Conservation (phyloP, 2,888 invertebrate genomes). For the Phyllotreta cruciferae region DNA sequence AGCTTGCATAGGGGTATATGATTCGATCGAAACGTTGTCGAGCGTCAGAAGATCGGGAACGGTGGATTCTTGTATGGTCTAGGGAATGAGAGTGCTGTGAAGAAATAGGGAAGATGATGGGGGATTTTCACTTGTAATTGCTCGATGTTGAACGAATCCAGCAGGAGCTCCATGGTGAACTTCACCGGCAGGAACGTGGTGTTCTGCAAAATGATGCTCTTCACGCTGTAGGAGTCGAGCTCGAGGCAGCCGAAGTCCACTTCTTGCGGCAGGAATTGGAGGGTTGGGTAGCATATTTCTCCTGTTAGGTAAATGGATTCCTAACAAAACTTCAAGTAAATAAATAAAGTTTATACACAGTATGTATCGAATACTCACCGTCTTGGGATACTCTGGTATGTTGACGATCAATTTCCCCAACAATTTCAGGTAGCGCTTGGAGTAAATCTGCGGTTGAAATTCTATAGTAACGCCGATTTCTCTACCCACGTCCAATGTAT, state of each 20-base stretch:
- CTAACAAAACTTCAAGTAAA: no score
- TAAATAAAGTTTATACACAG: no score
- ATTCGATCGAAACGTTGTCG: no score
- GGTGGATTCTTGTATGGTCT: no score
- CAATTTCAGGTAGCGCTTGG: slow-evolving; percentile 46
- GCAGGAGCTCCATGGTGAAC: slow-evolving; percentile 55
- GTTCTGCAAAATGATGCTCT: slow-evolving; percentile 63
- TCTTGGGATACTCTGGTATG: slow-evolving; percentile 58
- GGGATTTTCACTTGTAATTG: slow-evolving; percentile 26
- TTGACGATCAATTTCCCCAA: slow-evolving; percentile 52
- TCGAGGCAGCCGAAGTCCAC: slow-evolving; percentile 70
- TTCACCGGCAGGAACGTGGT: slow-evolving; percentile 62
- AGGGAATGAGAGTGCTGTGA: no score
- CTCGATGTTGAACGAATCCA: slow-evolving; percentile 29
- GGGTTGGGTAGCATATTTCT: slow-evolving; percentile 73
- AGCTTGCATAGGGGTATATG: no score
- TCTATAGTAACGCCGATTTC: slow-evolving; percentile 31
- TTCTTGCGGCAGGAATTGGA: slow-evolving; percentile 64
- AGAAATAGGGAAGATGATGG: neutral
- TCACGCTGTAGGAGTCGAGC: slow-evolving; percentile 56
- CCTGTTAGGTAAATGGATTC: slow-evolving; percentile 69
- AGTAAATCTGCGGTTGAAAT: slow-evolving; percentile 43
- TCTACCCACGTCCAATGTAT: slow-evolving; percentile 13
- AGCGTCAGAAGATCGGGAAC: no score
- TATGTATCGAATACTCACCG: slow-evolving; percentile 51